phyloP scores from a whole-genome alignment of 2,797 vertebrate species.

The Buceros bicornis region DNA sequence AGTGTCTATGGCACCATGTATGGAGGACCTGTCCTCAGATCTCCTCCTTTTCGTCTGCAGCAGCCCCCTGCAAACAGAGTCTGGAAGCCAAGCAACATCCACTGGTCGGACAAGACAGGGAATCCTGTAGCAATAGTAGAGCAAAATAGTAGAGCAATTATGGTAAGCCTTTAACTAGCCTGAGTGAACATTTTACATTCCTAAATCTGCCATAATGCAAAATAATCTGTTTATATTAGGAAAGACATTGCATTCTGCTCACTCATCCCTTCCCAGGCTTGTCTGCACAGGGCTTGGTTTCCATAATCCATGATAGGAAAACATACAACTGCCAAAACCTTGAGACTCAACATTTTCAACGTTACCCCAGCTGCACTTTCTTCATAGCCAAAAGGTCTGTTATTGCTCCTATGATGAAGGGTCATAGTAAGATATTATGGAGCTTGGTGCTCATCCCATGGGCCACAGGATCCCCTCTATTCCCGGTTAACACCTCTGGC shows the following conservation, averaged over 20 bases:
- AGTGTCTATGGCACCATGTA: neutral
- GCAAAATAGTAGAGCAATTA: conserved; percentile 45
- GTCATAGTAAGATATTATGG: neutral
- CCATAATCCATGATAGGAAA: conserved; percentile 10
- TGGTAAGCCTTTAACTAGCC: conserved; percentile 69
- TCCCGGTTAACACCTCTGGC: neutral
- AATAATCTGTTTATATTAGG: conserved; percentile 73
- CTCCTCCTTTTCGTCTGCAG: neutral
- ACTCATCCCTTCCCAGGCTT: conserved; percentile 56
- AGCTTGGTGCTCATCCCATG: neutral
- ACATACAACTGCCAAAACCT: conserved; percentile 6
- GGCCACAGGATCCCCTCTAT: neutral
- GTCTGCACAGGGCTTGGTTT: conserved; percentile 51
- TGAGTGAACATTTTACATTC: conserved; percentile 59
- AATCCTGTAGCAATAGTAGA: conserved; percentile 49
- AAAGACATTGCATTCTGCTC: conserved; percentile 64
- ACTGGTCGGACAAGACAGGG: neutral
- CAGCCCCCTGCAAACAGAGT: neutral
- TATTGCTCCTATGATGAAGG: neutral
- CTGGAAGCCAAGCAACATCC: conserved; percentile 7
- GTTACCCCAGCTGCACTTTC: neutral
- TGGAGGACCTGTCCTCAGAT: neutral
- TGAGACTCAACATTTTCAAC: neutral
- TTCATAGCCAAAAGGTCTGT: conserved; percentile 17
- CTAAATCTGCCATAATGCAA: conserved; percentile 57